These are phyloP conservation scores for Myrmecobius fasciatus DNA, from an alignment of 2,113 vertebrate species.

Conservation along the genomic window DNA sequence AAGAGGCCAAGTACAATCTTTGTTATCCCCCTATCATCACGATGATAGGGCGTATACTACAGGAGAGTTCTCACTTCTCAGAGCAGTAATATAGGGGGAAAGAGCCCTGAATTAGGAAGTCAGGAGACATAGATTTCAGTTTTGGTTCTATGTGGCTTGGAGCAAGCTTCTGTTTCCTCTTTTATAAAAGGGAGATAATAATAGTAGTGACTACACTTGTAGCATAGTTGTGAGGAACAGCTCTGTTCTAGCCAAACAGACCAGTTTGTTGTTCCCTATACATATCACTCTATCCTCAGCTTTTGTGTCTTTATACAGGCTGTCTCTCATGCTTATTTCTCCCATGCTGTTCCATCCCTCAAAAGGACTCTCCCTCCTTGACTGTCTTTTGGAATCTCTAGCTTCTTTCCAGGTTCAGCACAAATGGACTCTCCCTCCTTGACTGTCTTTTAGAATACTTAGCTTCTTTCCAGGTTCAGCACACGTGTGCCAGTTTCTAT, in stretches of 20 bases:
- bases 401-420: neutral
- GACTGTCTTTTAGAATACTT: neutral
- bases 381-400: neutral
- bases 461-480: no score
- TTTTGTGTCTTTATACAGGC: neutral
- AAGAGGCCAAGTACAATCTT: conserved; percentile 2
- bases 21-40: neutral
- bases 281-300: neutral
- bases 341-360: neutral
- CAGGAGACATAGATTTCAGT: neutral
- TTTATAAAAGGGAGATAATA: neutral
- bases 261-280: neutral
- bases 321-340: neutral
- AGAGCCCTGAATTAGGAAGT: neutral
- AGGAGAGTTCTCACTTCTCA: conserved; percentile 34
- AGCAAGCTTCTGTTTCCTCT: neutral
- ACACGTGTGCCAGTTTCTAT: neutral
- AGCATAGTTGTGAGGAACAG: neutral
- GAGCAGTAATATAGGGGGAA: neutral
- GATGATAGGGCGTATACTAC: conserved; percentile 36
- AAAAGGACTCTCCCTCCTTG: neutral
- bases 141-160: neutral
- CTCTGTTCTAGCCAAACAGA: neutral
- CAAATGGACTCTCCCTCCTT: neutral
- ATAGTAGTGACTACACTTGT: neutral